Percentiles rank a stretch among this genome's conserved stretches.
Conservation (phyloP, 2,888 invertebrate species). For the Epicampocera succincta region DNA sequence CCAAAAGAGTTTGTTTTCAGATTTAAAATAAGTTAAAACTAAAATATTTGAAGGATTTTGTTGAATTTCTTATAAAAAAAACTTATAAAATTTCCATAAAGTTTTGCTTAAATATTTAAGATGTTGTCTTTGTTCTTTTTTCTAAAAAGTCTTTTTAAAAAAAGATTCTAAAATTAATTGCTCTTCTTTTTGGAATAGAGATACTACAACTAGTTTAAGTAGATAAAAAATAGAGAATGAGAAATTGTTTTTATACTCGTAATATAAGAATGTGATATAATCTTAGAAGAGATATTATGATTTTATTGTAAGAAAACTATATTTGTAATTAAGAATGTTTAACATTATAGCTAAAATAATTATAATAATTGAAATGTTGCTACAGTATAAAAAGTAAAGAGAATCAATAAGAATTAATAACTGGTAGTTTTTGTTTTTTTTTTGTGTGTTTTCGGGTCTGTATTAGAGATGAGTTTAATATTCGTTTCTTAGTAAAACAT, state of each 20-base stretch:
- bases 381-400: slow-evolving; percentile 24
- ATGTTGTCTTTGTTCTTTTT: slow-evolving; percentile 19
- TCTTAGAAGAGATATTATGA: slow-evolving; percentile 37
- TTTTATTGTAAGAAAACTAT: slow-evolving; percentile 21
- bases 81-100: slow-evolving; percentile 4
- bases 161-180: slow-evolving; percentile 3
- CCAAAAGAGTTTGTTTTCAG: slow-evolving; percentile 45
- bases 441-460: not conserved
- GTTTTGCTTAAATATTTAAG: slow-evolving; percentile 25
- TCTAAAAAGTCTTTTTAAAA: slow-evolving; percentile 22
- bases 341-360: slow-evolving; percentile 39
- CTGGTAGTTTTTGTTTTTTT: not conserved
- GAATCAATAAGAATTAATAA: slow-evolving; percentile 10
- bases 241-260: not conserved
- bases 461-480: not conserved
- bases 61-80: slow-evolving; percentile 37
- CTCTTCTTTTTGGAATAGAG: slow-evolving; percentile 26
- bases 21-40: slow-evolving; percentile 17
- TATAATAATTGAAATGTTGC: slow-evolving; percentile 26
- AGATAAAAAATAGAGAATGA: slow-evolving; percentile 22
- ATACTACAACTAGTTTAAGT: slow-evolving; percentile 42
- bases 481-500: slow-evolving; percentile 28
- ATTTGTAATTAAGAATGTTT: slow-evolving; percentile 29
- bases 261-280: slow-evolving; percentile 33
- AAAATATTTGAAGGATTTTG: slow-evolving; percentile 7